Evolutionary conservation across 2,113 vertebrate genomes (phyloP), one percentile per base, ranked within the genome.

Genomic region (Pleuronectes platessa): DNA sequence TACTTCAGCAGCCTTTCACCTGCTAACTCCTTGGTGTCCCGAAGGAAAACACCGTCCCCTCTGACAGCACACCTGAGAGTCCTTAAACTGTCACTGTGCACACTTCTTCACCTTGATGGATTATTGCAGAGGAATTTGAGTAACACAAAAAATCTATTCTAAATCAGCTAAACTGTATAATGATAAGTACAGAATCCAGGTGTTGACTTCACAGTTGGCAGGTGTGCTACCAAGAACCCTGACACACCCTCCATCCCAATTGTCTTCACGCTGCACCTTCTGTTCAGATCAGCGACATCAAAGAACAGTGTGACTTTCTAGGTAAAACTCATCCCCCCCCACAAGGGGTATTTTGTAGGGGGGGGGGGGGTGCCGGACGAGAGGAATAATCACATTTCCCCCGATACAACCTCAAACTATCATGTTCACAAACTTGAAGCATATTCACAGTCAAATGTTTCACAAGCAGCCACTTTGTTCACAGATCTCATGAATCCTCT

Each of bases 11-110:
- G 11, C 35, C 2, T 61, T 24, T 66, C 24, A 11, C 3, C 47
- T 40, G 27, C 31, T 1, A 51, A 24, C 58, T 49, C 31, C 4
- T 27, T 64, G 77, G 73, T 69, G 69, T 79, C 84, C 76, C 60
- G 55, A 23, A 61, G 82, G 79, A 76, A 55, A 20, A 3, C 24
- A 4, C 55, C 4, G 47, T 35, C 4, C 21, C 53, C 55, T 59
- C 68, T 66, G 55, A 53, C 67, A 66, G 60, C 40, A 35, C 72
- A 27, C 14, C 62, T 61, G 76, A 67, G 71, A 60, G 60, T 51
- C 56, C 37, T 73, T 17, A 65, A 66, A 49, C 63, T 55, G 77
- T 54, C 68, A 21, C 21, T 40, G n/a, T 4, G 15, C 4, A n/a
- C 60, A 53, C 45, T 45, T 60, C 51, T 15, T 68, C 42, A 15